Evolutionary conservation across 1,140 invertebrate genomes (phyloP).

Genomic region (Paralvinella palmiformis): DNA sequence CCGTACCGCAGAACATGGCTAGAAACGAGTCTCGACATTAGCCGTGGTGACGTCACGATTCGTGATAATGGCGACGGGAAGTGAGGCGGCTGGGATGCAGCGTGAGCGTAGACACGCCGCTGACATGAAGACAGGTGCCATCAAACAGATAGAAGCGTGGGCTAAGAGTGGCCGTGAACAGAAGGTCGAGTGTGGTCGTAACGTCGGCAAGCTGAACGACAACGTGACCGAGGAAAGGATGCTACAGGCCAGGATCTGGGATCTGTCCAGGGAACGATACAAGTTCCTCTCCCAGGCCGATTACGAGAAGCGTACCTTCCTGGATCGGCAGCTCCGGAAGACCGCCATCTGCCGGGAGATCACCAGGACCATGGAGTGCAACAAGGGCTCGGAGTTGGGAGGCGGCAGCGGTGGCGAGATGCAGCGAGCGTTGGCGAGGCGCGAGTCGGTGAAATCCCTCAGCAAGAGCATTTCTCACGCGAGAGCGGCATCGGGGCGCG

Average conservation of each 20-base stretch:
- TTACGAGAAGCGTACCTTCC: background rate
- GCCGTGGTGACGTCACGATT: too few relatives aligned
- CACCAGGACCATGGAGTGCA: background rate
- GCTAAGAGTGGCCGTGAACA: background rate
- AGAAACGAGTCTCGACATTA: too few relatives aligned
- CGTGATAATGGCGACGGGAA: too few relatives aligned
- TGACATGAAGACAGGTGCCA: too few relatives aligned
- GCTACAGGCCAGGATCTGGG: background rate
- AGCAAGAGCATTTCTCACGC: background rate
- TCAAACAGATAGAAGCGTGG: background rate
- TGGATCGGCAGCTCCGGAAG: constrained; percentile 2
- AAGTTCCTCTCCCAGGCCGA: background rate
- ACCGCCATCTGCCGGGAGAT: background rate
- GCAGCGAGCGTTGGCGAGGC: background rate
- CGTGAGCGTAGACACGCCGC: too few relatives aligned
- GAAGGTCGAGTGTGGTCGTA: background rate
- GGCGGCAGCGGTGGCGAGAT: background rate
- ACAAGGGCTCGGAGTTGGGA: background rate
- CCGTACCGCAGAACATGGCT: too few relatives aligned
- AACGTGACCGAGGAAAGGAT: background rate
- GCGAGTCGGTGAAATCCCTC: background rate
- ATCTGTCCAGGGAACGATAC: background rate
- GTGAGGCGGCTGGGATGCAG: too few relatives aligned
- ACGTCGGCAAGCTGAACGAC: background rate
- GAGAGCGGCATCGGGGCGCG: background rate